Evolutionary conservation across 1,140 invertebrate species (phyloP), one percentile per base, ranked within the genome.

Genomic region (Drosophila serrata): DNA sequence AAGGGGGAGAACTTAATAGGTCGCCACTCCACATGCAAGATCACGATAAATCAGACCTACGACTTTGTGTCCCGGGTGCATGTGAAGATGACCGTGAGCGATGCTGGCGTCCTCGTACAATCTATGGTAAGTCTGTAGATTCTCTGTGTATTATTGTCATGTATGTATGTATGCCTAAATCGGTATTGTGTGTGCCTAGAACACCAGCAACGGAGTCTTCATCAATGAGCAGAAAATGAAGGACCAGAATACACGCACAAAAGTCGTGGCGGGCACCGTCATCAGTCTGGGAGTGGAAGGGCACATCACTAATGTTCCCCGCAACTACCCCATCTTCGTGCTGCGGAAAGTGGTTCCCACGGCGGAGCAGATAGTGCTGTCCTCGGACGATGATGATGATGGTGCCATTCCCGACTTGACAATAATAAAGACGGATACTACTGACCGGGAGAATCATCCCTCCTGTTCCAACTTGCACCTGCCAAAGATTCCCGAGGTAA

Each of bases 401-500:
- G 6, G 31, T 33, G 15, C n/a, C 35, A 17, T 24, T 7, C 4
- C 27, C 8, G 29, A 39, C 35, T 19, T 22, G 11, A 0, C 11
- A 9, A 1, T n/a, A 13, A 0, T 17, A 9, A 29, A 24, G 1
- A 12, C 13, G 1, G 12, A 53, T 24, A 13, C 11, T 17, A 4
- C 6, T 17, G 24, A 17, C 0, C 22, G 55, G 12, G n/a, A 19
- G 3, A 40, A 39, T 11, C 24, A n/a, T 9, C 29, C 33, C 8
- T 22, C 9, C 12, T 11, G 27, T 6, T 9, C 42, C 15, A 49
- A 43, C 2, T 42, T 88, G 15, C 90, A 92, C 33, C 43, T 91
- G 6, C 90, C 90, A 0, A 85, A 82, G 37, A 15, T 88, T n/a
- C 48, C 86, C 1, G 68, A 79, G 0, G 27, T 87, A 0, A 92